phyloP scores from a whole-genome alignment of 2,888 invertebrate species.

The Polymixis lichenea region DNA sequence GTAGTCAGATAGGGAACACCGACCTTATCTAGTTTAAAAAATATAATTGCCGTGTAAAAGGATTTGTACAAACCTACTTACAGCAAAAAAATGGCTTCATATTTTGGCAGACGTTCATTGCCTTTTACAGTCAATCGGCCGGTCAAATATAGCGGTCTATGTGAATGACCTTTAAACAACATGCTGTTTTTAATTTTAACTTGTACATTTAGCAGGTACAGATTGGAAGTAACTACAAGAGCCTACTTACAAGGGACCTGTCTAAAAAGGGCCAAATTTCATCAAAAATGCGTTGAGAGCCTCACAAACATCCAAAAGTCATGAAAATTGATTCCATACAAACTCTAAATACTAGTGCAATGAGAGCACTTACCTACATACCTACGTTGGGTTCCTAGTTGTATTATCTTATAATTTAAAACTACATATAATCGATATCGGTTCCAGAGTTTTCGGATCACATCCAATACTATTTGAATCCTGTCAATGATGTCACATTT shows the following conservation, averaged over 20 bases:
- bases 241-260: too few relatives aligned
- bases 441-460: neutral
- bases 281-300: neutral
- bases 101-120: conserved; percentile 13
- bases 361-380: neutral
- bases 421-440: neutral
- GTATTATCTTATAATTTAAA: neutral
- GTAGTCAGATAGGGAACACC: too few relatives aligned
- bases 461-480: conserved; percentile 4
- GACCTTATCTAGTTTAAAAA: too few relatives aligned
- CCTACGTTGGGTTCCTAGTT: neutral
- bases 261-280: neutral
- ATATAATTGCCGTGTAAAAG: too few relatives aligned
- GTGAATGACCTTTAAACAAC: conserved; percentile 1
- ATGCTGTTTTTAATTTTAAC: neutral
- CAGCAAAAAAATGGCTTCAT: neutral
- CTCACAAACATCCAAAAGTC: neutral
- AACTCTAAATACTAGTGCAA: too few relatives aligned
- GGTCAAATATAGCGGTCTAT: conserved; percentile 1
- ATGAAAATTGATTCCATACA: neutral
- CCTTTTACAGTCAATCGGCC: conserved; percentile 9
- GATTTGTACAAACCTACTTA: too few relatives aligned
- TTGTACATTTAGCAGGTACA: neutral
- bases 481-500: conserved; percentile 20
- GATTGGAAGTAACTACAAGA: too few relatives aligned